phyloP scores from a whole-genome alignment of 2,113 vertebrate species.

The Hepsetus odoe region DNA sequence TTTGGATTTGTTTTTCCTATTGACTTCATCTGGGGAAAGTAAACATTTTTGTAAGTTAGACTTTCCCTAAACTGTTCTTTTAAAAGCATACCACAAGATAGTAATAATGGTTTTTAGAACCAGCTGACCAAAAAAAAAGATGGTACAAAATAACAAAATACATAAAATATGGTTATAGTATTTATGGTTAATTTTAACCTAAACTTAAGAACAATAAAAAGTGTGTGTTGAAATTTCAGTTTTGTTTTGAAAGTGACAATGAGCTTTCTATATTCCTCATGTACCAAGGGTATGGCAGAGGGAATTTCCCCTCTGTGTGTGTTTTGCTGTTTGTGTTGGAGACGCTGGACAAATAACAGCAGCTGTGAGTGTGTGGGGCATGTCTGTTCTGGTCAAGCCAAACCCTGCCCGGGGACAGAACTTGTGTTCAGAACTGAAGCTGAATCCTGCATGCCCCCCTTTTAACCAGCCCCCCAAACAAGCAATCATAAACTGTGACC shows the following conservation, averaged over 20 bases:
- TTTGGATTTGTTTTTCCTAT: too few species aligned
- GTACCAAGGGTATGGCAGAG: background rate
- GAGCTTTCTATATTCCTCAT: background rate
- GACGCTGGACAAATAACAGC: constrained; percentile 38
- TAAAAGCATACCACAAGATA: too few species aligned
- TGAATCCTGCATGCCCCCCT: background rate
- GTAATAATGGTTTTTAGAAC: too few species aligned
- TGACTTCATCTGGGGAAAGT: too few species aligned
- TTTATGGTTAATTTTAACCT: too few species aligned
- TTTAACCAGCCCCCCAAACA: background rate
- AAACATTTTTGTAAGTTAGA: too few species aligned
- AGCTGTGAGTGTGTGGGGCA: constrained; percentile 37
- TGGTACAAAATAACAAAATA: too few species aligned
- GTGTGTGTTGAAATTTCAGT: too few species aligned
- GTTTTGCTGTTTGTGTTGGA: constrained; percentile 43
- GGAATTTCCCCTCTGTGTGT: background rate
- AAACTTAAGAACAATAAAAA: too few species aligned
- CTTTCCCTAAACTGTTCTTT: too few species aligned
- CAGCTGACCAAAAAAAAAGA: too few species aligned
- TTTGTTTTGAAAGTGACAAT: background rate
- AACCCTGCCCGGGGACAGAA: constrained; percentile 17
- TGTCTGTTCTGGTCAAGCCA: constrained; percentile 33
- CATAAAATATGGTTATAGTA: too few species aligned
- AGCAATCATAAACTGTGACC: background rate
- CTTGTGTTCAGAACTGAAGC: constrained; percentile 18